A percentile compares a stretch with the other conserved stretches of the same genome.
Conservation (phyloP, 1,140 invertebrate genomes). For the Lycorma delicatula region DNA sequence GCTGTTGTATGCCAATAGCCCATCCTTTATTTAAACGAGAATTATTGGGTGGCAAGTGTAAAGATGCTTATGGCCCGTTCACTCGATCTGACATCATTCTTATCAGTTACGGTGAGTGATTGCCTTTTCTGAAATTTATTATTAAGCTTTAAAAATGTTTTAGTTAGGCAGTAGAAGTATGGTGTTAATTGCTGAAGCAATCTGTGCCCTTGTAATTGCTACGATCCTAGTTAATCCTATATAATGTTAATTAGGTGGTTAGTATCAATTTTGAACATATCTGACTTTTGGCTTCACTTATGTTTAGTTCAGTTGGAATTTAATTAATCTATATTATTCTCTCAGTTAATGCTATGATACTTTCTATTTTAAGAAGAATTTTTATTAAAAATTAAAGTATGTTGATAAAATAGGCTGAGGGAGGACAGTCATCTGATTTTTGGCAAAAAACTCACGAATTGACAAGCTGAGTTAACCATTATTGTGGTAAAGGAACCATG, state of each 20-base stretch:
- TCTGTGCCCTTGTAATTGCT: neutral
- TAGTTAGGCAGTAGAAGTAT: neutral
- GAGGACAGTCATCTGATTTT: no score
- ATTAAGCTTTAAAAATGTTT: neutral
- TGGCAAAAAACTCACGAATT: no score
- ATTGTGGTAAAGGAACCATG: no score
- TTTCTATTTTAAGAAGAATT: no score
- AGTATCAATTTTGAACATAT: neutral
- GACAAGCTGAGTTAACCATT: no score
- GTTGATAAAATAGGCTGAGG: no score
- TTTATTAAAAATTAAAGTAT: no score
- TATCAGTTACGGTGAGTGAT: constrained; percentile 45
- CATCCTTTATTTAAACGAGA: constrained; percentile 53
- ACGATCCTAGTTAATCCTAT: neutral
- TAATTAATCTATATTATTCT: no score
- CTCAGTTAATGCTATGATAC: no score
- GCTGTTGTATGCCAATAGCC: constrained; percentile 50
- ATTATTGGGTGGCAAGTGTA: constrained; percentile 44
- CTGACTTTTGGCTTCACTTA: no score
- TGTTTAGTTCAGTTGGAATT: no score
- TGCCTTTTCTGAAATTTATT: constrained; percentile 3
- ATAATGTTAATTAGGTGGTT: neutral
- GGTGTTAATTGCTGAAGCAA: neutral
- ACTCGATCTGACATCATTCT: constrained; percentile 56
- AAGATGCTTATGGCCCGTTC: constrained; percentile 45